phyloP scores from a whole-genome alignment of 1,140 invertebrate genomes.

The Macrobrachium rosenbergii region DNA sequence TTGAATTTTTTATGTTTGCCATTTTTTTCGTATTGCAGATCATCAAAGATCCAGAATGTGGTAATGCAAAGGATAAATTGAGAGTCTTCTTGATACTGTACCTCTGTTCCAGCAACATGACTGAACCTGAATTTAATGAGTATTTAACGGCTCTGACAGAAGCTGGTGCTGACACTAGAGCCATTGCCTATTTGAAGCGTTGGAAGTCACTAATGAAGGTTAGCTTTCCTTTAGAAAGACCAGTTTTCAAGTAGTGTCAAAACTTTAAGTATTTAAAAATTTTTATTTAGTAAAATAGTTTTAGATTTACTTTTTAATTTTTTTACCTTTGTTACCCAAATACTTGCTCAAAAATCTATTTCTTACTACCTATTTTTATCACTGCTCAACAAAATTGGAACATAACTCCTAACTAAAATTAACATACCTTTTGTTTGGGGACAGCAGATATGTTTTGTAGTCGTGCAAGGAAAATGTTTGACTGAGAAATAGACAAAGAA shows the following conservation, averaged over 20 bases:
- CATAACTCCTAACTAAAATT: no score
- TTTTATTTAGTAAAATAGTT: not conserved
- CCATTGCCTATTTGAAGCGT: slow-evolving; percentile 88
- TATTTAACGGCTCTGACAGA: slow-evolving; percentile 76
- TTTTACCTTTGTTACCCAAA: not conserved
- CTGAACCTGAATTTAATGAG: slow-evolving; percentile 59
- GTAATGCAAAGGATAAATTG: slow-evolving; percentile 92
- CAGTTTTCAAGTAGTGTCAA: no score
- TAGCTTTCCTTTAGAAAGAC: not conserved
- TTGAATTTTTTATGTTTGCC: slow-evolving; percentile 10
- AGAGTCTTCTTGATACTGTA: slow-evolving; percentile 96
- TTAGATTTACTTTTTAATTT: not conserved
- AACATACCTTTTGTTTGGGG: no score
- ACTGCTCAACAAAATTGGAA: no score
- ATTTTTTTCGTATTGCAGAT: slow-evolving; percentile 82
- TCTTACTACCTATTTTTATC: no score
- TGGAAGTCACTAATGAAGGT: slow-evolving; percentile 76
- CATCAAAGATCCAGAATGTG: slow-evolving; percentile 87
- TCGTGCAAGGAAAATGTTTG: no score
- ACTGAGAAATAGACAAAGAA: no score
- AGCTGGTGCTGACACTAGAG: slow-evolving; percentile 87
- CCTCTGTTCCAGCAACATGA: slow-evolving; percentile 77
- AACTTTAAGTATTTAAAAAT: no score
- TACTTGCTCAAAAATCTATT: no score
- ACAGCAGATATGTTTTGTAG: no score